Base-by-base conservation (phyloP, 2,888 invertebrate genomes). In the Drosophila mayaguana region DNA sequence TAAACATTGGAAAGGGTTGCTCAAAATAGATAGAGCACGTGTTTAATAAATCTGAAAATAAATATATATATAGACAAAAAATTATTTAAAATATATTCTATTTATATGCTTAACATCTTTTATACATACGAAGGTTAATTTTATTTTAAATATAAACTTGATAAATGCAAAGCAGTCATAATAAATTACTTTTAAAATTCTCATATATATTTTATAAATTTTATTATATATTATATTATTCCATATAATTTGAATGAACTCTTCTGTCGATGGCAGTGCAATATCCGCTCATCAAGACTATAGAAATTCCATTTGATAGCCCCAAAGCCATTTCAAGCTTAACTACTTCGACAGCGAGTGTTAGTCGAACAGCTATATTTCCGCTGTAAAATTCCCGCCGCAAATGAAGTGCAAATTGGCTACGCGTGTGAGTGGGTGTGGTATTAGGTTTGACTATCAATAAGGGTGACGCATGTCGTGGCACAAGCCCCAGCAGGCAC, bases 331-430 rank as follows among this genome's bases (percentile, higher is more conserved):
- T 48, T 48, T 18, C 11, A n/a, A 12, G 11, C 12, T 32, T 11
- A 48, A 16, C 48, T 48, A 12, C 28, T 18, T n/a, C 7, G 28
- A 11, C 28, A 28, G 28, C 28, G 6, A 48, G n/a, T 32, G n/a
- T 28, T n/a, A 28, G 11, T 28, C 12, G n/a, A 48, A 48, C 6
- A 48, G n/a, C 48, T 28, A 5, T 48, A 50, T 32, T 32, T 32
- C 48, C 12, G 18, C 18, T 12, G 48, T n/a, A 46, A n/a, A 46
- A 28, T 20, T 3, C 5, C 22, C 12, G 67, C 43, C 67, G 79
- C 83, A 88, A 87, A 89, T 87, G 81, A 89, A 85, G 86, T 83
- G 90, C 86, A 75, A 89, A 87, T 85, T 89, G 72, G 78, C 80
- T 84, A 72, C 75, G 78, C 78, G 88, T 59, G 66, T 70, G 72